A percentile compares a stretch with the other conserved stretches of the same genome.
Evolutionary conservation across 2,113 vertebrate genomes (phyloP).

Genomic region (Brachypodius melanocephalos): DNA sequence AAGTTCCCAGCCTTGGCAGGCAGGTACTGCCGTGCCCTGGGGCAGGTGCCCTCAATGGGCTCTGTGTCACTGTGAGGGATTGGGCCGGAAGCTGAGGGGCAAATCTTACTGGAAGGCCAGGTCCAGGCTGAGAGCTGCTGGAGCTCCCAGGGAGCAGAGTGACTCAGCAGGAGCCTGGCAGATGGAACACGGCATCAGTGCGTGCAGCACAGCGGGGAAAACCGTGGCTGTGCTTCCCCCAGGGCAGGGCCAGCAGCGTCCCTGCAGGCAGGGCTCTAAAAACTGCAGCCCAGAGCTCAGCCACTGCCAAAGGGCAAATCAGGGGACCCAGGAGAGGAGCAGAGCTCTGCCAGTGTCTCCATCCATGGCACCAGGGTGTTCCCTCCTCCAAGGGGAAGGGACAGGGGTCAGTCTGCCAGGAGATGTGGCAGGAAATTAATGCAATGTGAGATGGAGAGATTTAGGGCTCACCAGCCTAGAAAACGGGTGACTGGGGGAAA

Average conservation of each 20-base stretch:
- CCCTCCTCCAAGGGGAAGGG: not conserved
- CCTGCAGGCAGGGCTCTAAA: not conserved
- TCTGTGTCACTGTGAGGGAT: accelerated
- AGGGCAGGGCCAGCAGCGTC: not conserved
- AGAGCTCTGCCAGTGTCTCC: accelerated
- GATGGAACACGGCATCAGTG: not conserved
- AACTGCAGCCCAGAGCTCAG: not conserved
- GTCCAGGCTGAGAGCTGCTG: not conserved
- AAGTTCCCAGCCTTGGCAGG: not conserved
- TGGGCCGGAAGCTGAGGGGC: not conserved
- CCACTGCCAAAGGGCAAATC: not conserved
- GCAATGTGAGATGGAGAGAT: not conserved
- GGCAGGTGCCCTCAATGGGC: not conserved
- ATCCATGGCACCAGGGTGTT: not conserved
- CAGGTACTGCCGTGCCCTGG: not conserved
- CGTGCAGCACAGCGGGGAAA: accelerated
- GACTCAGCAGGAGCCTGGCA: conserved; percentile 8
- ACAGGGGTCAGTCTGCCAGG: not conserved
- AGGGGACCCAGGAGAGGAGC: not conserved
- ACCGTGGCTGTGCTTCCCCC: accelerated
- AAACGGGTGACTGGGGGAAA: not conserved
- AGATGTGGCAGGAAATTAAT: not conserved
- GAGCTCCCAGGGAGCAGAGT: not conserved
- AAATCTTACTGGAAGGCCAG: not conserved
- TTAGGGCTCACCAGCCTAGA: not conserved